phyloP scores from a whole-genome alignment of 2,113 vertebrate genomes.

The Origma solitaria region DNA sequence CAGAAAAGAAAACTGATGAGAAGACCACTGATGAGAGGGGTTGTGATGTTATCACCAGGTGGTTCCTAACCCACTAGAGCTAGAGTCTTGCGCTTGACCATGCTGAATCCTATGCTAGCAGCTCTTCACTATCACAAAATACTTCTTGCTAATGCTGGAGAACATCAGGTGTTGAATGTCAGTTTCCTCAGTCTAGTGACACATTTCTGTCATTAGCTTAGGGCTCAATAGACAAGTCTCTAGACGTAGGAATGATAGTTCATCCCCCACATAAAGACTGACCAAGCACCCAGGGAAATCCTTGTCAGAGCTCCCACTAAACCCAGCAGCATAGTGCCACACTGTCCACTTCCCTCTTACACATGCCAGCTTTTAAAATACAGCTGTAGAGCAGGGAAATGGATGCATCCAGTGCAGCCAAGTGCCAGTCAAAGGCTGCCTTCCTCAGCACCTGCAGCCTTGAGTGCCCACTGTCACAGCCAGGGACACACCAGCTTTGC shows the following conservation, averaged over 20 bases:
- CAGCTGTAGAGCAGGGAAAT: neutral
- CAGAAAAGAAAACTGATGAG: neutral
- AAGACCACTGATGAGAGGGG: neutral
- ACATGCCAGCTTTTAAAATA: neutral
- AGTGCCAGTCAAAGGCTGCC: neutral
- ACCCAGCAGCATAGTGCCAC: neutral
- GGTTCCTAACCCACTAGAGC: neutral
- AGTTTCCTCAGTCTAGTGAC: neutral
- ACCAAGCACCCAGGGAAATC: neutral
- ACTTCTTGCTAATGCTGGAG: neutral
- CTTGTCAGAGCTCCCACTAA: neutral
- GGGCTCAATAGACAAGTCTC: neutral
- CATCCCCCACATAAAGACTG: neutral
- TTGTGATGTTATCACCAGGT: neutral
- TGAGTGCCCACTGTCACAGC: fast-evolving
- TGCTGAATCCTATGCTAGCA: neutral
- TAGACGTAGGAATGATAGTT: neutral
- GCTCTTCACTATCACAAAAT: neutral
- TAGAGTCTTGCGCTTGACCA: neutral
- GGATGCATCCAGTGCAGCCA: neutral
- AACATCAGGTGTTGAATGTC: neutral
- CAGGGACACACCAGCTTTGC: neutral
- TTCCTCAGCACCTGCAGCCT: neutral
- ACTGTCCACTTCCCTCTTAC: neutral
- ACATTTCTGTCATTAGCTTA: neutral